Conservation (phyloP, 2,797 vertebrate genomes). For the Uromys caudimaculatus region DNA sequence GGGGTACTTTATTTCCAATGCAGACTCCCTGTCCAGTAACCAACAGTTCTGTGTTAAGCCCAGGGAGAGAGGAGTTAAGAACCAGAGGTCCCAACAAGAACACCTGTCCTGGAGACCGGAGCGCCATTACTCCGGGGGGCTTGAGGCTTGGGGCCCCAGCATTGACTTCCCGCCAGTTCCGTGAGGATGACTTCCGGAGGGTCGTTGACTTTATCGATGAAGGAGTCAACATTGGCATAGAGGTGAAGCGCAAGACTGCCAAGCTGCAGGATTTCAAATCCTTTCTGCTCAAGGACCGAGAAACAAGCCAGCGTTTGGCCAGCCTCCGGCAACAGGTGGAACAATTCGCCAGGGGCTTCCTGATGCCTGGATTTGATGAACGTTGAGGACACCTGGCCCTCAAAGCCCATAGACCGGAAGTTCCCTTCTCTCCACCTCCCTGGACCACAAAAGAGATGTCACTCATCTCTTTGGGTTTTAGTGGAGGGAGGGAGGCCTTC, state of each 20-base stretch:
- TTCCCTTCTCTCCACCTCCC: no score
- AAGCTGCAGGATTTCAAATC: slow-evolving; percentile 96
- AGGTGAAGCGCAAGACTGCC: slow-evolving; percentile 96
- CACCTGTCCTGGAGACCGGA: slow-evolving; percentile 97
- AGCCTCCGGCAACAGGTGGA: slow-evolving; percentile 93
- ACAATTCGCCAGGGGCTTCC: slow-evolving; percentile 94
- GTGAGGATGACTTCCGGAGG: slow-evolving; percentile 94
- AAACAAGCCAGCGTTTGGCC: slow-evolving; percentile 89
- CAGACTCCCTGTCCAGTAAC: no score
- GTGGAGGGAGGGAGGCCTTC: no score
- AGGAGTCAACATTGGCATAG: slow-evolving; percentile 94
- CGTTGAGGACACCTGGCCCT: no score
- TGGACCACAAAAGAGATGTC: no score
- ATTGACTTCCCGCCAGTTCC: slow-evolving; percentile 95
- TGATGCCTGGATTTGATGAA: slow-evolving; percentile 99
- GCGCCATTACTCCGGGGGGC: slow-evolving; percentile 94
- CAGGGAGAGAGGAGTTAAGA: no score
- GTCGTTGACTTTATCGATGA: slow-evolving; percentile 97
- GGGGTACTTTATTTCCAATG: no score
- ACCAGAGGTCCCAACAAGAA: slow-evolving; percentile 96
- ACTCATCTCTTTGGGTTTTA: no score
- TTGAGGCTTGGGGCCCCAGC: slow-evolving; percentile 96
- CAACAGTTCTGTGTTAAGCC: no score
- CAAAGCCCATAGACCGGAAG: no score
- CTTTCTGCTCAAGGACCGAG: slow-evolving; percentile 93